Conservation (phyloP, 37 sponge, comb jelly and placozoan species). For the Agelas oroides region DNA sequence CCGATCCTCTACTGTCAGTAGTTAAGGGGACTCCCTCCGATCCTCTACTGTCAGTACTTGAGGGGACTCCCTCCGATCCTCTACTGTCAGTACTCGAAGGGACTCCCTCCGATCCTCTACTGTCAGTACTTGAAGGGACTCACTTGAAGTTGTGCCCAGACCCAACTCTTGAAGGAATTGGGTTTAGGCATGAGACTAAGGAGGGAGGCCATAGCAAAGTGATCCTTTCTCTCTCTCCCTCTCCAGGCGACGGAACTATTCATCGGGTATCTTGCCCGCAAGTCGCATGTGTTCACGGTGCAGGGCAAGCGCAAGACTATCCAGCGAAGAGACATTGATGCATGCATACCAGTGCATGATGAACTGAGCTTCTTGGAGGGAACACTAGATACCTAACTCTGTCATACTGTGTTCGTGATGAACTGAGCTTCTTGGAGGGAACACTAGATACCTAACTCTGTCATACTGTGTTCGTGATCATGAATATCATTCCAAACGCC, state of each 20-base stretch:
- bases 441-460: slow-evolving; percentile 18
- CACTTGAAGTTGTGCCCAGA: no score
- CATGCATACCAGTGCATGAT: slow-evolving; percentile 49
- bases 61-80: no score
- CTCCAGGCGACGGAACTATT: slow-evolving; percentile 71
- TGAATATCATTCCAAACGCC: background rate
- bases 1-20: no score
- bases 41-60: no score
- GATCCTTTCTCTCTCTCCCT: no score
- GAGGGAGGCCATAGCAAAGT: no score
- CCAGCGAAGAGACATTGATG: slow-evolving; percentile 64
- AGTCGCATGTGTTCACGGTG: slow-evolving; percentile 48
- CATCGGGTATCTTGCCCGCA: slow-evolving; percentile 39
- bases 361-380: slow-evolving; percentile 70
- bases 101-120: no score
- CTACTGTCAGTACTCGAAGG: no score
- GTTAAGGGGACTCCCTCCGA: no score
- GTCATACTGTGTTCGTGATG: background rate
- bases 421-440: slow-evolving; percentile 61
- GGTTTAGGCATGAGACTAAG: no score
- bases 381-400: slow-evolving; percentile 30
- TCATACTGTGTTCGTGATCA: background rate
- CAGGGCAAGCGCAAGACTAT: slow-evolving; percentile 73
- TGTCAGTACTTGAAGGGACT: no score
- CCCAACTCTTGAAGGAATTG: no score